A percentile compares a stretch with the other conserved stretches of the same genome.
Evolutionary conservation across 2,113 vertebrate species (phyloP).

Genomic region (Festucalex cinctus): DNA sequence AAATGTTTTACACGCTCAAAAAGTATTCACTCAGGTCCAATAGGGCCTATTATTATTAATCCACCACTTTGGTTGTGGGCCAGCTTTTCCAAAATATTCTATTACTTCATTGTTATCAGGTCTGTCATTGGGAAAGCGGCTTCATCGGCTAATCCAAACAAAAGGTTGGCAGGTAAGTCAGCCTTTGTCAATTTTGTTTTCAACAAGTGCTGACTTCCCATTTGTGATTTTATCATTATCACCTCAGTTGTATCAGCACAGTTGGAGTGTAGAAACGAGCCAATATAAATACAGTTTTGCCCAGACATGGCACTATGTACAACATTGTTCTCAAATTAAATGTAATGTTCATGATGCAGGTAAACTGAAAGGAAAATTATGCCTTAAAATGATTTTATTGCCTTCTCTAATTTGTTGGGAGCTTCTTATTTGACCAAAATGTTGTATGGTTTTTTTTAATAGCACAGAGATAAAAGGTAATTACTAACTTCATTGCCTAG

Average conservation of each 20-base stretch:
- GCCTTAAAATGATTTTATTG: too few relatives aligned
- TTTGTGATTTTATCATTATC: constrained; percentile 20
- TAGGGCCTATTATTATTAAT: constrained; percentile 38
- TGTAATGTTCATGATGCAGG: too few relatives aligned
- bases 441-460: too few relatives aligned
- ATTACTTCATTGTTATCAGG: constrained; percentile 50
- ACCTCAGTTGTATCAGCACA: constrained; percentile 1
- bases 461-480: too few relatives aligned
- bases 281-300: background rate
- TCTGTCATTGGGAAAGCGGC: constrained; percentile 42
- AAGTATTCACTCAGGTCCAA: background rate
- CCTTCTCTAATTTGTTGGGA: too few relatives aligned
- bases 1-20: background rate
- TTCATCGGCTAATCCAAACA: constrained; percentile 50
- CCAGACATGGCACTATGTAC: background rate
- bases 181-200: constrained; percentile 50
- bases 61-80: constrained; percentile 22
- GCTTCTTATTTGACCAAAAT: too few relatives aligned
- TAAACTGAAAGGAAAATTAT: too few relatives aligned
- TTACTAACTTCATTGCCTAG: too few relatives aligned
- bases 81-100: constrained; percentile 47
- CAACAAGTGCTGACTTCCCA: constrained; percentile 30
- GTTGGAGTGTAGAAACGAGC: background rate
- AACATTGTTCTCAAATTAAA: background rate
- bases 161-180: constrained; percentile 34